Evolutionary conservation across 2,113 vertebrate species (phyloP).

Genomic region (Sylvilagus bachmani): DNA sequence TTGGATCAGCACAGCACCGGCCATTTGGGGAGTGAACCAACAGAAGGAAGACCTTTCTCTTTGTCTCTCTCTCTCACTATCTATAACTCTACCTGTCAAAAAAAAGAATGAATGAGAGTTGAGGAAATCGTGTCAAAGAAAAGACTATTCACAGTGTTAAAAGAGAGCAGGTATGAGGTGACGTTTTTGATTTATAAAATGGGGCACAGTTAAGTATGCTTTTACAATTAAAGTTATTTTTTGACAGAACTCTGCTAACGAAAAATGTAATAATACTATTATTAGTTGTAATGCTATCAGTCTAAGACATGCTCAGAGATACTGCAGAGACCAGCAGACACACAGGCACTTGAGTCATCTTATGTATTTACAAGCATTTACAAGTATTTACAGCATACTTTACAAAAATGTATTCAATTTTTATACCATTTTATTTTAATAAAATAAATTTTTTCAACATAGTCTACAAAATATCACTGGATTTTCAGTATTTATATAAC

Average conservation of each 20-base stretch:
- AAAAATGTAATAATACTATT: conserved; percentile 22
- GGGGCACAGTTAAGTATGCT: not conserved
- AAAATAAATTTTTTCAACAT: conserved; percentile 14
- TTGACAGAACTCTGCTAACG: conserved; percentile 1
- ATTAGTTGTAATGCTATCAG: conserved; percentile 40
- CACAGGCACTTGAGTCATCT: not conserved
- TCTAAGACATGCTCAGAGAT: conserved; percentile 11
- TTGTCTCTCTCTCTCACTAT: too few relatives aligned
- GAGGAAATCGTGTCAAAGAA: not conserved
- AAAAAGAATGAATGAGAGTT: conserved; percentile 19
- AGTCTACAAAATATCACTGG: not conserved
- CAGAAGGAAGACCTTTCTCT: too few relatives aligned
- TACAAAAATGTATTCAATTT: conserved; percentile 49
- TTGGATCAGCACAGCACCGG: too few relatives aligned
- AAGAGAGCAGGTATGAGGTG: not conserved
- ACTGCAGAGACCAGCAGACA: not conserved
- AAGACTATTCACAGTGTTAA: not conserved
- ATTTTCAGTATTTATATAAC: conserved; percentile 34
- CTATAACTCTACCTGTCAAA: too few relatives aligned
- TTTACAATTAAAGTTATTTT: conserved; percentile 46
- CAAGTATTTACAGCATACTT: conserved; percentile 22
- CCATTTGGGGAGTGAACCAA: too few relatives aligned
- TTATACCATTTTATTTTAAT: conserved; percentile 37
- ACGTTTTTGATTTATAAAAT: conserved; percentile 32
- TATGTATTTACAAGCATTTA: too few relatives aligned